Evolutionary conservation across 1,140 invertebrate genomes (phyloP).

Genomic region (Pseudachorutes palmiensis): DNA sequence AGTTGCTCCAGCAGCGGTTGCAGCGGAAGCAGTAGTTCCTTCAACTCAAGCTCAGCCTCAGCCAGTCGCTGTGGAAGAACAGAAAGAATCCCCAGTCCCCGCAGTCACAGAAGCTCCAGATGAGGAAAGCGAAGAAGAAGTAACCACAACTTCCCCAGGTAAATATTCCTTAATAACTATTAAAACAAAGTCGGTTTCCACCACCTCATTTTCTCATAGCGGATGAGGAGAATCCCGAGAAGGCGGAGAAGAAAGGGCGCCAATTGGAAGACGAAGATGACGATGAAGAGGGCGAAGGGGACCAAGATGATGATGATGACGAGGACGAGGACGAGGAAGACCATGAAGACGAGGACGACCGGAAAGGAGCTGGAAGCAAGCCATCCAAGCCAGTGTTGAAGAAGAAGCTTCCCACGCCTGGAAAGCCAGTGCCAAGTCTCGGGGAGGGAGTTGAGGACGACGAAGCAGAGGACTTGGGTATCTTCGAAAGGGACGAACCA

Average conservation of each 20-base stretch:
- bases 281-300: slow-evolving; percentile 25
- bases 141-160: slow-evolving; percentile 9
- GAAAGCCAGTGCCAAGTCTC: slow-evolving; percentile 33
- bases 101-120: slow-evolving; percentile 6
- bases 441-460: slow-evolving; percentile 36
- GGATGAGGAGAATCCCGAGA: background rate
- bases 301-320: slow-evolving; percentile 33
- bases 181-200: background rate
- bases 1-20: slow-evolving; percentile 16
- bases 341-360: slow-evolving; percentile 30
- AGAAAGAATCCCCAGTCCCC: background rate
- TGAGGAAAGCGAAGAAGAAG: slow-evolving; percentile 9
- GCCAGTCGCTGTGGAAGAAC: slow-evolving; percentile 2
- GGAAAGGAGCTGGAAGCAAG: slow-evolving; percentile 20
- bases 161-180: background rate
- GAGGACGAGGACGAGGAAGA: slow-evolving; percentile 36
- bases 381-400: background rate
- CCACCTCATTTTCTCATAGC: background rate
- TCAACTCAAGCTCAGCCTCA: background rate
- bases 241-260: slow-evolving; percentile 21
- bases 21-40: slow-evolving; percentile 1
- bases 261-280: slow-evolving; percentile 30
- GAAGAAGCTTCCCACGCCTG: slow-evolving; percentile 12
- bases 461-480: slow-evolving; percentile 37
- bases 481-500: slow-evolving; percentile 23